Evolutionary conservation across 2,888 invertebrate genomes (phyloP), one percentile per base, ranked within the genome.

Genomic region (Blera fallax): DNA sequence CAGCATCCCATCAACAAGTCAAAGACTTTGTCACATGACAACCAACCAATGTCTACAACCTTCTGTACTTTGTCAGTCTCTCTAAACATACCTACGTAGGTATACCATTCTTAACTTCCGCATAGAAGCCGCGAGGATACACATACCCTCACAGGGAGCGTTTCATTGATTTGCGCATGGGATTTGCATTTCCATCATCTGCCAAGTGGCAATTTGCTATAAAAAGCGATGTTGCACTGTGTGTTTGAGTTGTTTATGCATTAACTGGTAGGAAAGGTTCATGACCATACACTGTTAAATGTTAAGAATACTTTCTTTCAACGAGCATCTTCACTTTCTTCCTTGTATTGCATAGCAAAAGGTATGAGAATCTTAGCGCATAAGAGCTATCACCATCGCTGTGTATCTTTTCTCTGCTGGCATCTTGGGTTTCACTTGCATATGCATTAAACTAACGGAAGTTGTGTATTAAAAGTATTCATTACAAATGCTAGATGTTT

Each of bases 261-360:
- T 14, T 76, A 74, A 70, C 81, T 76, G 70, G 81, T 76, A 74
- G 74, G 14, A 64, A 64, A 79, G 84, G 84, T 84, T 80, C 52
- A 58, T 76, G 84, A 84, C 84, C 79, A 84, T 74, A 76, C 62
- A 64, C 37, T 58, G 64, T 56, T 79, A 84, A 79, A 80, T 69
- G 69, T 32, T 76, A 64, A 29, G 74, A 80, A 79, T 84, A 78
- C 83, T 83, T 83, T 83, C 73, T 76, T 70, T 50, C 54, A 32
- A 72, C 14, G 34, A 11, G 14, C 73, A 78, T 83, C 83, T 83
- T 83, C 83, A 83, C 83, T 83, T 83, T 83, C 83, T 83, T 83
- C 78, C 70, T 65, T 65, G 34, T 56, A 1, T 40, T 14, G 21
- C 37, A 40, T 37, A 40, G n/a, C 18, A 10, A 7, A 40, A 8